phyloP scores from a whole-genome alignment of 2,888 invertebrate genomes.

The Oscheius sp. region DNA sequence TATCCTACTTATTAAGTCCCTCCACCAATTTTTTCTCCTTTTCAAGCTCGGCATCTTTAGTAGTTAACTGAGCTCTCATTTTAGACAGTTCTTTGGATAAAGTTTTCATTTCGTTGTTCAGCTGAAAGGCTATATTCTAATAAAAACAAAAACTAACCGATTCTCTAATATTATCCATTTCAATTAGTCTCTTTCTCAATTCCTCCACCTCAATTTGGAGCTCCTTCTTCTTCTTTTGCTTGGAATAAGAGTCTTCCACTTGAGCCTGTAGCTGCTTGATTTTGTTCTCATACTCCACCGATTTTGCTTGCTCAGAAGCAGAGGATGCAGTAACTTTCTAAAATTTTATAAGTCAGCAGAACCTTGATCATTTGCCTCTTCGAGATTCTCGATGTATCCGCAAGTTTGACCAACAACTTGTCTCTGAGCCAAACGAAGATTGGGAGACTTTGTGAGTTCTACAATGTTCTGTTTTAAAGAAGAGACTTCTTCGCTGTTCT shows the following conservation, averaged over 20 bases:
- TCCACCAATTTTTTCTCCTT: conserved; percentile 46
- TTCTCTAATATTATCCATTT: conserved; percentile 28
- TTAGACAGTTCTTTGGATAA: conserved; percentile 51
- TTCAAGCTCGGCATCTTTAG: conserved; percentile 45
- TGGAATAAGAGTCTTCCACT: conserved; percentile 22
- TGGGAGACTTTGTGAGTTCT: conserved; percentile 20
- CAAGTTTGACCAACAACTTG: conserved; percentile 21
- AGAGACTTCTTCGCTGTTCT: conserved; percentile 38
- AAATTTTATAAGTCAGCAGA: too few species aligned
- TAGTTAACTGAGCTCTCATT: conserved; percentile 42
- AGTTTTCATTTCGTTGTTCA: conserved; percentile 47
- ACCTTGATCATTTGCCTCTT: conserved; percentile 5
- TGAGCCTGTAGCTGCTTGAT: conserved; percentile 29
- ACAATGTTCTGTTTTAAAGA: conserved; percentile 36
- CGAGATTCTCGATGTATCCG: conserved; percentile 26
- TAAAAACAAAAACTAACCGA: background rate
- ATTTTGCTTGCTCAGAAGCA: background rate
- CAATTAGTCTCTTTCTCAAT: conserved; percentile 29
- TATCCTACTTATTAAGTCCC: conserved; percentile 38
- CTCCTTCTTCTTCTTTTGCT: conserved; percentile 32
- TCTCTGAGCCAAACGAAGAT: conserved; percentile 21
- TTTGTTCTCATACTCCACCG: conserved; percentile 22
- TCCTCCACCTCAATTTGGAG: conserved; percentile 35
- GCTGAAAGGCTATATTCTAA: conserved; percentile 29
- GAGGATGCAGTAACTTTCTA: conserved; percentile 16